Base-by-base conservation (phyloP, 92 coral and sea anemone species). In the Zoanthus sansibaricus region DNA sequence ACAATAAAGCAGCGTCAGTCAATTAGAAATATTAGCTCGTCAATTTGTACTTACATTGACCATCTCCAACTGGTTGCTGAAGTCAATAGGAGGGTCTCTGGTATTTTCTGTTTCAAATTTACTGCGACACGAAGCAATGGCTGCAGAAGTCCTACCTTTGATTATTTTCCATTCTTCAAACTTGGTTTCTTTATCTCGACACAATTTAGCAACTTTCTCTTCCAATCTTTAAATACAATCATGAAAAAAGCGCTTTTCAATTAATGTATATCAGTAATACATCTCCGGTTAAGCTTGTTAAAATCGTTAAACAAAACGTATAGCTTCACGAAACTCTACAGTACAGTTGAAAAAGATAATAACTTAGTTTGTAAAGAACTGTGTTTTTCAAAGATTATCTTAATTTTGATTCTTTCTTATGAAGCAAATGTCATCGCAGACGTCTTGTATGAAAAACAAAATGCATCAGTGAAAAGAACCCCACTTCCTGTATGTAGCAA, bases 151-250 rank as follows among this genome's bases (percentile, higher is more conserved):
- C 20, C 62, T 64, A 11, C 56, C 17, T 62, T 79, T 79, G 18
- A 44, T 67, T 25, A 11, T 37, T 9, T 62, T 48, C 84, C 84
- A 79, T 17, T 79, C 42, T 73, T 18, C 62, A 10, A 79, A 33
- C 72, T 79, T 79, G 13, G 84, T 59, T 51, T 11, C 62, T 45
- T 45, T 79, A 5, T 61, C 84, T 20, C 18, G 12, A 21, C 62
- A 16, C 30, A 79, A 17, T 16, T 79, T 73, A 44, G 54, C 73
- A 79, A 79, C 73, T 79, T 20, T 64, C 1, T 79, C 42, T 45
- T 44, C 84, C 73, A 79, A 11, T 62, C 84, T 79, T 42, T 7
- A 62, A 79, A 18, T 9, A 21, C 15, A 71, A 13, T 66, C 6
- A 10, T 13, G 18, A 0, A 21, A 7, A 16, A 3, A 67, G 15